Conservation (phyloP, 2,888 invertebrate species). For the Xestoiulus laeticollis region DNA sequence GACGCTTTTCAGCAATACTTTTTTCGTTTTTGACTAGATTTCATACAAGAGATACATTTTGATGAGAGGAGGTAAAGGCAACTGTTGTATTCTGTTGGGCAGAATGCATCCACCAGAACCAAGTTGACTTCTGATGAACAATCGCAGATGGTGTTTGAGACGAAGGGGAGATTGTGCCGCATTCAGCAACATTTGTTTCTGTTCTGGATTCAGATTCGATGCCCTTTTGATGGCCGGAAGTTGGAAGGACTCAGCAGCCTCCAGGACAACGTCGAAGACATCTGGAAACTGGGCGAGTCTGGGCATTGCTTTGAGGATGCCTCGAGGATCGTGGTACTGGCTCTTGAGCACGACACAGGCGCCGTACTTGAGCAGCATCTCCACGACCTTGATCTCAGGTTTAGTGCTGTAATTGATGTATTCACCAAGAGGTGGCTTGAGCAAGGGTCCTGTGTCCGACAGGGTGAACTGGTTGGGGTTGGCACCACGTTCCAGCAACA, state of each 20-base stretch:
- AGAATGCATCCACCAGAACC: constrained; percentile 66
- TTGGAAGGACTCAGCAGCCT: constrained; percentile 81
- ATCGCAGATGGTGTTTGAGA: constrained; percentile 73
- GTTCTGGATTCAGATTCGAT: constrained; percentile 72
- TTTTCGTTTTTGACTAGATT: constrained; percentile 60
- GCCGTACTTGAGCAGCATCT: constrained; percentile 77
- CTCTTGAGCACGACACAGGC: constrained; percentile 84
- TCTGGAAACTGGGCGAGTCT: constrained; percentile 69
- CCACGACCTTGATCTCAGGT: constrained; percentile 74
- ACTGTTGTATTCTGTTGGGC: constrained; percentile 69
- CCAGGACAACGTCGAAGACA: constrained; percentile 72
- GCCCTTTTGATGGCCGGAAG: constrained; percentile 81
- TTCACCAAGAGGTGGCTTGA: constrained; percentile 82
- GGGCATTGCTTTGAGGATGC: constrained; percentile 80
- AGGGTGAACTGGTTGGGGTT: constrained; percentile 73
- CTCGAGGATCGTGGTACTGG: constrained; percentile 83
- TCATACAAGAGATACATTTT: constrained; percentile 77
- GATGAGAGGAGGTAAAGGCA: constrained; percentile 74
- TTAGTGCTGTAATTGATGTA: constrained; percentile 80
- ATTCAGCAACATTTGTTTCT: constrained; percentile 73
- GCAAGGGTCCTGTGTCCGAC: constrained; percentile 74
- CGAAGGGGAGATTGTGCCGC: constrained; percentile 75
- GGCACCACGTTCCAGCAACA: constrained; percentile 65
- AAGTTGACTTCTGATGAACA: constrained; percentile 70
- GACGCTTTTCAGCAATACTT: not conserved